Evolutionary conservation across 2,113 vertebrate genomes (phyloP).

Genomic region (Atlantisia rogersi): DNA sequence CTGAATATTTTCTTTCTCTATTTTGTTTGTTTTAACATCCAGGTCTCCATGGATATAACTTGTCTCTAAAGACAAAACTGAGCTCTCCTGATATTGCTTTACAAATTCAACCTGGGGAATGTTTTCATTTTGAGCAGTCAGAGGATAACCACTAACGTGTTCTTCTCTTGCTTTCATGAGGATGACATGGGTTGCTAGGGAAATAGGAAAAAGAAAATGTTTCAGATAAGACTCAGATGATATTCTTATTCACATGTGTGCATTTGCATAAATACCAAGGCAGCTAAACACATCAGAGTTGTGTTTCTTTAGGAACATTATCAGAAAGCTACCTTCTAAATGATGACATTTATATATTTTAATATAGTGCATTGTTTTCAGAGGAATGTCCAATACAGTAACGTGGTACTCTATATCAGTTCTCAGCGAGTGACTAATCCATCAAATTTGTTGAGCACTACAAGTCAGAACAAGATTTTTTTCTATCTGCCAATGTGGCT

Average conservation of each 20-base stretch:
- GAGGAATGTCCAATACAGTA: constrained; percentile 17
- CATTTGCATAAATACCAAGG: not conserved
- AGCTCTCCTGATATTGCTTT: not conserved
- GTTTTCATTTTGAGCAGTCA: not conserved
- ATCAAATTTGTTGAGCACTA: constrained; percentile 40
- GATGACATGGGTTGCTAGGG: not conserved
- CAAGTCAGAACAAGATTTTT: constrained; percentile 7
- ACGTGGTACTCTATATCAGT: constrained; percentile 4
- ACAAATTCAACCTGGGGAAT: not conserved
- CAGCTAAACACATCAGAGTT: not conserved
- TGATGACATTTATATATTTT: constrained; percentile 30
- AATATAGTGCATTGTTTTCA: constrained; percentile 17
- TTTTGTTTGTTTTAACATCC: not conserved
- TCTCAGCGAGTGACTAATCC: not conserved
- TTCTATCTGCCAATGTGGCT: not conserved
- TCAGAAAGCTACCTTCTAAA: not conserved
- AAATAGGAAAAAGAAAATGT: not conserved
- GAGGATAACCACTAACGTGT: not conserved
- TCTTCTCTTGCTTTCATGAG: not conserved
- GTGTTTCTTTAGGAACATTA: not conserved
- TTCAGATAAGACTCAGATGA: not conserved
- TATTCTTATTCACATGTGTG: not conserved
- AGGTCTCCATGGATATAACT: not conserved
- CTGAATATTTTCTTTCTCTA: not conserved
- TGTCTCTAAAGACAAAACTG: not conserved